Conservation (phyloP, 2,797 vertebrate species). For the Astyanax mexicanus region DNA sequence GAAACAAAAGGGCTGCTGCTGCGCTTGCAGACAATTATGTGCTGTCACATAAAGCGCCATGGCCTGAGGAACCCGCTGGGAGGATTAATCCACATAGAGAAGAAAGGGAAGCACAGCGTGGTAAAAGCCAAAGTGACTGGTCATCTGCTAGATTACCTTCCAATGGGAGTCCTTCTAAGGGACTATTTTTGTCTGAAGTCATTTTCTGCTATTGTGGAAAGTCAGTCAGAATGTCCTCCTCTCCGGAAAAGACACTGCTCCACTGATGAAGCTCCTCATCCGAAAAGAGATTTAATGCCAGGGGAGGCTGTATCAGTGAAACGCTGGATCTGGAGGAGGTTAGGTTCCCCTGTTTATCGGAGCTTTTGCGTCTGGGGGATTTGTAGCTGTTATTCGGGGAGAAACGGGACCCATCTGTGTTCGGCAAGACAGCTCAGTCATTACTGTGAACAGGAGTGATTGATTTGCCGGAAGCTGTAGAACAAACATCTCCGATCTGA, state of each 20-base stretch:
- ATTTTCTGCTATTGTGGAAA: neutral
- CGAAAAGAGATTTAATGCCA: neutral
- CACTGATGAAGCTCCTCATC: neutral
- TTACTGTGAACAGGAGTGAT: constrained; percentile 2
- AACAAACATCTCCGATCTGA: constrained; percentile 1
- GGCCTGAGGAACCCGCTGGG: neutral
- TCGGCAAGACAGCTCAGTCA: neutral
- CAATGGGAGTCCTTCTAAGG: neutral
- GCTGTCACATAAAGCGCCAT: neutral
- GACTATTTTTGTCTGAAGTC: neutral
- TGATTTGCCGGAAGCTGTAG: neutral
- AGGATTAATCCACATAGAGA: neutral
- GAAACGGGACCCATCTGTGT: neutral
- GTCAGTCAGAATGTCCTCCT: neutral
- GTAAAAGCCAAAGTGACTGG: neutral
- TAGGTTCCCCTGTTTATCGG: neutral
- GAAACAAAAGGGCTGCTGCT: neutral
- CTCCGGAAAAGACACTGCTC: neutral
- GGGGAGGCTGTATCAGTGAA: neutral
- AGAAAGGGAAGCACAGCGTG: neutral
- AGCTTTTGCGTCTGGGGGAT: neutral
- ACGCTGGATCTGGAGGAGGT: neutral
- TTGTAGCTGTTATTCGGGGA: neutral
- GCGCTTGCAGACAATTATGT: neutral
- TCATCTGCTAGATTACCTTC: constrained; percentile 1